Conservation (phyloP, 2,113 vertebrate species). For the Tamias sibiricus region DNA sequence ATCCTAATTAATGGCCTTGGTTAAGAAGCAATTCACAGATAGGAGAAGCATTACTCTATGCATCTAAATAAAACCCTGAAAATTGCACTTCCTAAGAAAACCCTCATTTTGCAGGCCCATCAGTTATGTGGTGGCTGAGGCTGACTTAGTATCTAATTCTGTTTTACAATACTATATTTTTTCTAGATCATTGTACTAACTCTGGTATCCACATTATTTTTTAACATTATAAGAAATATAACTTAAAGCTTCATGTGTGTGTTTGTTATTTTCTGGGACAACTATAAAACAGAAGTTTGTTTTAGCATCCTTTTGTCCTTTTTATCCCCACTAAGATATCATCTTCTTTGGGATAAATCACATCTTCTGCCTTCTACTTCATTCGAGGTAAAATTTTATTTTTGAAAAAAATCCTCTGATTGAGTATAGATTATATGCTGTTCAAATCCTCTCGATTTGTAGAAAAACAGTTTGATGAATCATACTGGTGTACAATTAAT, state of each 20-base stretch:
- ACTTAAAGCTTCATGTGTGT: neutral
- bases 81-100: neutral
- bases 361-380: neutral
- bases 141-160: neutral
- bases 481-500: neutral
- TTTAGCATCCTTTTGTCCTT: neutral
- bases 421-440: neutral
- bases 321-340: neutral
- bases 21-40: neutral
- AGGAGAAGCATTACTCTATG: neutral
- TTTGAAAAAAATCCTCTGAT: neutral
- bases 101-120: neutral
- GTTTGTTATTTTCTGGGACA: neutral
- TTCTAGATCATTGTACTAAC: neutral
- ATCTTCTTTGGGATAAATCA: constrained; percentile 17
- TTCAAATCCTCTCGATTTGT: neutral
- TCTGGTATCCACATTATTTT: neutral
- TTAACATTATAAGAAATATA: neutral
- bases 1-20: neutral
- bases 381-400: constrained; percentile 4
- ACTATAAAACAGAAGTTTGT: constrained; percentile 40
- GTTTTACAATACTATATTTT: neutral
- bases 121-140: neutral
- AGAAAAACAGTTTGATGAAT: neutral
- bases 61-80: neutral